Base-by-base conservation (phyloP, 2,113 vertebrate species). In the Peucedramus taeniatus region DNA sequence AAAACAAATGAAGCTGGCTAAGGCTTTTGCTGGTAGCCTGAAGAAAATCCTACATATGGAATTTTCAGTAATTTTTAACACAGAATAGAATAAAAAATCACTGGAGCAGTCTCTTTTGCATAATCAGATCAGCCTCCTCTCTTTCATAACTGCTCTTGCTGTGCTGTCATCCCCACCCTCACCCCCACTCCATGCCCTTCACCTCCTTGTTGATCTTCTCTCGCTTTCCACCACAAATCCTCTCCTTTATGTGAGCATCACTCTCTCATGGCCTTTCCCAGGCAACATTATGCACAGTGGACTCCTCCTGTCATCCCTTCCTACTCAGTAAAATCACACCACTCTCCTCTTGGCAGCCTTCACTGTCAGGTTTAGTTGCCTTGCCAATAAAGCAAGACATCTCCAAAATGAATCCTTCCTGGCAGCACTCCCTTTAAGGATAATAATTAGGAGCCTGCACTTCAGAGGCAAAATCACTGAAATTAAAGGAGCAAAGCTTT, bases 381-480 rank as follows among this genome's bases (percentile, higher is more conserved):
- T 90, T 96, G 93, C 77, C 96, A 89, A 95, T 93, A 95, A 96
- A 79, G 30, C 89, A 97, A 97, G 54, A 10, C 50, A 72, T 89
- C 78, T 95, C 89, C 87, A 95, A 96, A 78, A 42, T 60, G 89
- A 90, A 94, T 72, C 49, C 56, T 96, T 95, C 85, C 86, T 86
- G 81, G 84, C 42, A 96, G 68, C 60, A 60, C 56, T 93, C 80
- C 56, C 80, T 94, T 94, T 94, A 94, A 95, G 82, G 83, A 93
- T 59, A 89, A 83, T 89, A 94, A 84, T 96, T 91, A 96, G 79
- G n/a, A 92, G 63, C 37, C 49, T 87, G 53, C 42, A 66, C 76
- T 96, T 94, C 89, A 96, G 70, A 92, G 42, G 39, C 15, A 89
- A 91, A 96, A 83, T 24, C 65, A 83, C 66, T 85, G 75, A 94